phyloP scores from a whole-genome alignment of 2,797 vertebrate species.

The Cyclura pinguis region DNA sequence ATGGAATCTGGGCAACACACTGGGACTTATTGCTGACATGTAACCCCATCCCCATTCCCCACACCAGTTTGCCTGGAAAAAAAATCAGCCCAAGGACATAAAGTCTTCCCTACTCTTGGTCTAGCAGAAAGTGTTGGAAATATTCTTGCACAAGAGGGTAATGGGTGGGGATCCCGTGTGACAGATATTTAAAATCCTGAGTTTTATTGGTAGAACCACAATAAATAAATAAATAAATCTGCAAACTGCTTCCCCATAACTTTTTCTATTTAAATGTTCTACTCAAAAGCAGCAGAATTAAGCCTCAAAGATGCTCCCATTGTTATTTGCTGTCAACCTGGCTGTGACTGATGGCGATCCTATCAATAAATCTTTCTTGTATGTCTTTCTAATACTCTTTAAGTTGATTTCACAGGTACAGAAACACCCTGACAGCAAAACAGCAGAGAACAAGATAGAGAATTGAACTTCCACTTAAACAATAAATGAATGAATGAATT shows the following conservation, averaged over 20 bases:
- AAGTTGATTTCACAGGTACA: slow-evolving; percentile 18
- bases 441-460: slow-evolving; percentile 28
- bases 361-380: background rate
- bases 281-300: slow-evolving; percentile 7
- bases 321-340: too few relatives aligned
- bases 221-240: background rate
- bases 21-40: too few relatives aligned
- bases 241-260: background rate
- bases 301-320: background rate
- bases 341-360: background rate
- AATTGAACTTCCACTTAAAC: slow-evolving; percentile 17
- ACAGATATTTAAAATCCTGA: too few relatives aligned
- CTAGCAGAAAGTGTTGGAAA: background rate
- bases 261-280: background rate
- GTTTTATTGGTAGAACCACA: background rate
- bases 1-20: too few relatives aligned
- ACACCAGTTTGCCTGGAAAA: too few relatives aligned
- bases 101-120: too few relatives aligned
- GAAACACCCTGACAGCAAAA: slow-evolving; percentile 34
- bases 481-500: background rate
- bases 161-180: background rate
- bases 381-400: background rate
- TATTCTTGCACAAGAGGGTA: background rate
- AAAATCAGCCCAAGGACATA: too few relatives aligned
- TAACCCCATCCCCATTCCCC: too few relatives aligned